Conservation (phyloP, 2,113 vertebrate genomes). For the Geococcyx californianus region DNA sequence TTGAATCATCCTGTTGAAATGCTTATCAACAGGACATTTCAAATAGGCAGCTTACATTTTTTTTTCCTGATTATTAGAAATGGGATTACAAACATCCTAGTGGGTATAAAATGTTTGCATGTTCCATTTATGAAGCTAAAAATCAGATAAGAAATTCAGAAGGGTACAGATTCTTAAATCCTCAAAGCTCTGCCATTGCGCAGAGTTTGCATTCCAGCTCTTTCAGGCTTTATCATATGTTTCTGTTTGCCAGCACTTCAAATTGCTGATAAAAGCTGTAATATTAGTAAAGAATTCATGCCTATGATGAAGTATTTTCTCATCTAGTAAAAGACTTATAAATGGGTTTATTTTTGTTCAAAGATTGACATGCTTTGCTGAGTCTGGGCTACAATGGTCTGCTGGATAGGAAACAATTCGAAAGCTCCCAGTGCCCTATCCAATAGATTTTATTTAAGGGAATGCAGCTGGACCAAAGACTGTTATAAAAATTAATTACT, state of each 20-base stretch:
- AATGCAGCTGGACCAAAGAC: background rate
- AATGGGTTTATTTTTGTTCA: background rate
- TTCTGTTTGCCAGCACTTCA: background rate
- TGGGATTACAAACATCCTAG: slow-evolving; percentile 17
- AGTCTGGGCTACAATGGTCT: background rate
- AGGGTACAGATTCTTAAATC: background rate
- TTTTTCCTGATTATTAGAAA: background rate
- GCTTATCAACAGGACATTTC: background rate
- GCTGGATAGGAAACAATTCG: background rate
- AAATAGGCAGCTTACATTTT: background rate
- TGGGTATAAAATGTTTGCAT: background rate
- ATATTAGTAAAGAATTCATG: background rate
- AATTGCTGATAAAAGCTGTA: background rate
- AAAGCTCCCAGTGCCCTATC: background rate
- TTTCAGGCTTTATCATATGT: background rate
- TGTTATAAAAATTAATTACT: background rate
- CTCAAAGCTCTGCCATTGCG: background rate
- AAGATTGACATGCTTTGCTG: background rate
- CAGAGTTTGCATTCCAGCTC: background rate
- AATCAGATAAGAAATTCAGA: slow-evolving; percentile 36
- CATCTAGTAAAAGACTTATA: background rate
- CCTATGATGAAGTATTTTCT: background rate
- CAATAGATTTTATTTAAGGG: background rate
- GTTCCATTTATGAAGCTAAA: background rate
- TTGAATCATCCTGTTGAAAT: background rate